Conservation (phyloP, 2,888 invertebrate species). For the Vandiemenella viatica region DNA sequence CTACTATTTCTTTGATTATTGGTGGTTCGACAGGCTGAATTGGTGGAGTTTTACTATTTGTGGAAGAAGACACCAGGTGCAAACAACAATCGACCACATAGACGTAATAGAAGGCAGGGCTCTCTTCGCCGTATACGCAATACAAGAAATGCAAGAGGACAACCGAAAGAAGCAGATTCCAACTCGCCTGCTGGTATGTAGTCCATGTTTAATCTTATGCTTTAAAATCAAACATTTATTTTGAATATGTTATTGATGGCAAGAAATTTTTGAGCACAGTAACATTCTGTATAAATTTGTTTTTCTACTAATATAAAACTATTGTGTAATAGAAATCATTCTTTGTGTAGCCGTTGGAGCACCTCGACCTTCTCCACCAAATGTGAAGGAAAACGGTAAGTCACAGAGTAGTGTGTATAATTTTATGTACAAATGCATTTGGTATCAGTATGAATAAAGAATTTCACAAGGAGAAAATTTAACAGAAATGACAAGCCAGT, state of each 20-base stretch:
- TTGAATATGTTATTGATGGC: not conserved
- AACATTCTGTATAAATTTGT: not conserved
- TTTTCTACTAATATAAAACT: too few relatives aligned
- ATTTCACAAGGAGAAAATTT: too few relatives aligned
- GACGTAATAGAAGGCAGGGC: conserved; percentile 66
- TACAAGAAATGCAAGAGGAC: conserved; percentile 67
- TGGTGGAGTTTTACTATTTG: conserved; percentile 90
- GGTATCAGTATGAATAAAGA: too few relatives aligned
- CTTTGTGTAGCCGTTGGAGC: too few relatives aligned
- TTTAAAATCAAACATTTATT: not conserved
- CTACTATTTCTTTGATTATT: conserved; percentile 10
- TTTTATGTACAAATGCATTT: too few relatives aligned
- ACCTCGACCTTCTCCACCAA: too few relatives aligned
- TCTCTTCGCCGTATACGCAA: conserved; percentile 76
- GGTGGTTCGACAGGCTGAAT: conserved; percentile 81
- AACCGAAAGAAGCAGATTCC: conserved; percentile 20
- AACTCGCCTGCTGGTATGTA: conserved; percentile 11
- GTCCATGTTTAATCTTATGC: not conserved
- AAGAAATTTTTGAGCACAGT: not conserved
- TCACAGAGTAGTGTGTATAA: too few relatives aligned
- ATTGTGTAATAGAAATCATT: too few relatives aligned
- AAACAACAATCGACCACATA: conserved; percentile 87
- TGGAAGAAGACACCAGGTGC: conserved; percentile 99
- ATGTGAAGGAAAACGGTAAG: too few relatives aligned
- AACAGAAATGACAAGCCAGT: too few relatives aligned